phyloP scores from a whole-genome alignment of 2,797 vertebrate species.

The Anisognathus igniventris region DNA sequence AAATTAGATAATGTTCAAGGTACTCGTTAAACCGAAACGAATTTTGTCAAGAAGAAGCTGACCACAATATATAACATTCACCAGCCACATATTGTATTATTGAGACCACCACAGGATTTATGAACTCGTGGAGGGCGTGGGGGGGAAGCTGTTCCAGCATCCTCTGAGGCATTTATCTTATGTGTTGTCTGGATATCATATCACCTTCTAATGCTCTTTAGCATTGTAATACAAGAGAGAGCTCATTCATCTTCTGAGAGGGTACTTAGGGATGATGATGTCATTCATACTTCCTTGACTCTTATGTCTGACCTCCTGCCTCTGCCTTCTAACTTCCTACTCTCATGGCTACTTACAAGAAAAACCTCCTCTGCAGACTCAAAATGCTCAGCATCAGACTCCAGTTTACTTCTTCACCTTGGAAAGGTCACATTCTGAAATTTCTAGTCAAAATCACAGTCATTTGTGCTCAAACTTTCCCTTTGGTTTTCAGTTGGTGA shows the following conservation, averaged over 20 bases:
- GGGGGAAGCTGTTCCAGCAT: slow-evolving; percentile 53
- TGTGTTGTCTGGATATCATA: slow-evolving; percentile 77
- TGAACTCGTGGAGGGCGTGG: slow-evolving; percentile 39
- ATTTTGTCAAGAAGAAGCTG: slow-evolving; percentile 27
- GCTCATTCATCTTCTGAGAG: slow-evolving; percentile 68
- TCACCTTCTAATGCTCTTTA: slow-evolving; percentile 79
- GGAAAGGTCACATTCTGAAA: background rate
- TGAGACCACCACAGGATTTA: slow-evolving; percentile 58
- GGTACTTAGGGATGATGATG: slow-evolving; percentile 72
- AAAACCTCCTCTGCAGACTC: background rate
- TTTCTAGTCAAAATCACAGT: background rate
- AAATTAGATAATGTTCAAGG: slow-evolving; percentile 26
- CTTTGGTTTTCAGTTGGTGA: background rate
- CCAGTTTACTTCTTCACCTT: background rate
- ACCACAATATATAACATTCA: slow-evolving; percentile 25
- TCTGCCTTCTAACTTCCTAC: slow-evolving; percentile 54
- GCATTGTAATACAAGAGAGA: slow-evolving; percentile 70
- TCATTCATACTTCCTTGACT: slow-evolving; percentile 73
- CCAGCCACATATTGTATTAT: slow-evolving; percentile 31
- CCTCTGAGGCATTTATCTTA: slow-evolving; percentile 69
- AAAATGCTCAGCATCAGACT: background rate
- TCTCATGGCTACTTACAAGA: slow-evolving; percentile 33
- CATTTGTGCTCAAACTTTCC: background rate
- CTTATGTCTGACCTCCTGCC: slow-evolving; percentile 60
- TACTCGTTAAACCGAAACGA: slow-evolving; percentile 27